Evolutionary conservation across 2,113 vertebrate genomes (phyloP), one percentile per base, ranked within the genome.

Genomic region (Martes martes): DNA sequence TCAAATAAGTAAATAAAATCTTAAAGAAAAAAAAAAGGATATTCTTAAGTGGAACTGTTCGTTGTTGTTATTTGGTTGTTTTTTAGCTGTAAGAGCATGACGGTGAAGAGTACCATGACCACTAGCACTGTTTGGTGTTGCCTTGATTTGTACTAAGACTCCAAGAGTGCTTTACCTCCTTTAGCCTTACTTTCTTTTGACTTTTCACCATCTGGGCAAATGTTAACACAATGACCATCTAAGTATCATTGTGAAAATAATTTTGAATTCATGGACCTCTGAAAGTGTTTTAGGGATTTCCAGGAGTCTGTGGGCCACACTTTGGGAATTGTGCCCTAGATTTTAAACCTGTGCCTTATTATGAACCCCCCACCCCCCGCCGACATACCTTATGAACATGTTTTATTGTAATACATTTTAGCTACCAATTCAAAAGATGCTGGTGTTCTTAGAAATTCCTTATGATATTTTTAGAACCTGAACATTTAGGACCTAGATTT

Each of bases 381-480:
- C 11, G 74, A 26, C 10, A 21, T 1, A 61, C 0, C 28, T 82
- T 82, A 95, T 21, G 18, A 91, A 26, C 10, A 31, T 31, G 18
- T 47, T 89, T 74, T 93, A 15, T 52, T 71, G 11, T 78, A 55
- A 65, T 52, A 28, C 74, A 85, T 78, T 92, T 52, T 76, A 65
- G n/a, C 31, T 96, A 63, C 45, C 39, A 91, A 23, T 59, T 76
- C 73, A 89, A 61, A 5, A 36, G 55, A 81, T 47, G 45, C 24
- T 94, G 82, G 42, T 78, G 21, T 85, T 94, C 96, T 91, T 57
- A 81, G 33, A 97, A 87, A 96, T 65, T 82, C 39, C 39, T 94
- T 67, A n/a, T n/a, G 11, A 69, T 45, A 65, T 42, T 74, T 88
- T 90, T 91, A 81, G 91, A 80, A 28, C 0, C 10, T 94, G 57